phyloP scores from a whole-genome alignment of 1,140 invertebrate species.

The Drosophila busckii region DNA sequence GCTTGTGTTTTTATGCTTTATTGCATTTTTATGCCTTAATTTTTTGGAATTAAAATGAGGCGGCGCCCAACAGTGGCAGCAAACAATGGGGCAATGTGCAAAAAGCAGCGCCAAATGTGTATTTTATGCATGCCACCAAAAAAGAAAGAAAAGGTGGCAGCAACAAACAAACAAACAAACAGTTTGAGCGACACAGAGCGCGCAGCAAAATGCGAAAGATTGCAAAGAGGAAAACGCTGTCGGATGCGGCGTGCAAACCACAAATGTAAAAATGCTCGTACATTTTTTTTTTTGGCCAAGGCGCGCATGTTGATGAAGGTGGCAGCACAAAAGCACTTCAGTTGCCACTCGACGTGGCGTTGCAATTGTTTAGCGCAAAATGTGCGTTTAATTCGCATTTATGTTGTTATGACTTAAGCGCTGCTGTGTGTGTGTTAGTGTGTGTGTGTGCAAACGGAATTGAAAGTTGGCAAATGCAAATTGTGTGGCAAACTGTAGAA shows the following conservation, averaged over 20 bases:
- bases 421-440: no score
- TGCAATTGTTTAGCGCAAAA: constrained; percentile 70
- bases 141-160: constrained; percentile 68
- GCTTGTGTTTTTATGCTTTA: constrained; percentile 56
- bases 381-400: constrained; percentile 69
- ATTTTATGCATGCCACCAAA: constrained; percentile 68
- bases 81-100: constrained; percentile 55
- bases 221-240: constrained; percentile 28
- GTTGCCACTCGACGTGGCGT: neutral
- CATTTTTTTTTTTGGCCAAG: constrained; percentile 21
- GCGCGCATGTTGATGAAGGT: constrained; percentile 49
- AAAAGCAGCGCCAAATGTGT: constrained; percentile 49
- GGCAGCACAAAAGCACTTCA: constrained; percentile 16
- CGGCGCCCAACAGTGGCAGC: constrained; percentile 45
- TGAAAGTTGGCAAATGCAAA: no score
- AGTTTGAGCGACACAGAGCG: constrained; percentile 1
- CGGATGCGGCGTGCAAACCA: constrained; percentile 24
- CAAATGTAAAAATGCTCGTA: constrained; percentile 17
- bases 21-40: constrained; percentile 37
- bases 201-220: neutral
- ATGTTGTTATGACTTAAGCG: no score
- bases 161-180: constrained; percentile 16
- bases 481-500: constrained; percentile 60
- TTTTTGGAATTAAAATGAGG: constrained; percentile 24
- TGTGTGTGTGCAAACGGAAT: no score